Evolutionary conservation across 2,888 invertebrate genomes (phyloP).

Genomic region (Parnassius glacialis): DNA sequence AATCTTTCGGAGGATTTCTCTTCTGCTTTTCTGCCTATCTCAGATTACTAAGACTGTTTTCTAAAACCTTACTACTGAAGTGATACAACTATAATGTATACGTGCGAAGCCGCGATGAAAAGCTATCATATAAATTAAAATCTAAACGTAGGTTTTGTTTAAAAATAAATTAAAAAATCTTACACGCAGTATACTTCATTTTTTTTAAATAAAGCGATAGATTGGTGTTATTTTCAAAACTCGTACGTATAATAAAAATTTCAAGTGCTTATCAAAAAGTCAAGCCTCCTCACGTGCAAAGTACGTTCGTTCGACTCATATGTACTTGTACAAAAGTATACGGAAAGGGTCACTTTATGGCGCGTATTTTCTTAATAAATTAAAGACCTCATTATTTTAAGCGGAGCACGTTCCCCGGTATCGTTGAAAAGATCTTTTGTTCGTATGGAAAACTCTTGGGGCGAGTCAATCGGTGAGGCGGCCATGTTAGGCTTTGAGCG

Average conservation of each 20-base stretch:
- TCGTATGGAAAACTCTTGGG: conserved; percentile 67
- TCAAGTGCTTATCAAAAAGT: conserved; percentile 21
- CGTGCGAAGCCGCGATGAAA: no score
- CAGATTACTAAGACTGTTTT: no score
- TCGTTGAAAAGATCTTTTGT: conserved; percentile 73
- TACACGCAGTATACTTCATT: no score
- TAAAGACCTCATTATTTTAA: conserved; percentile 73
- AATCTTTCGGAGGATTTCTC: no score
- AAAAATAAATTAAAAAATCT: no score
- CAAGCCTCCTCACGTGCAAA: conserved; percentile 10
- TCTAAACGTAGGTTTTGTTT: no score
- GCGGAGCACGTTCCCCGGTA: conserved; percentile 59
- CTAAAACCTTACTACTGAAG: no score
- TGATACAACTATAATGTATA: no score
- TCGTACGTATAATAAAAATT: conserved; percentile 16
- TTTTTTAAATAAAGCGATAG: neutral
- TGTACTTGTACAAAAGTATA: conserved; percentile 19
- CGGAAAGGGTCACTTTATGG: conserved; percentile 38
- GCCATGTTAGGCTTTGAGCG: conserved; percentile 60
- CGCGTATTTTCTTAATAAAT: conserved; percentile 55
- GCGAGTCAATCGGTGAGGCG: conserved; percentile 66
- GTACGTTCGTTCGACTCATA: conserved; percentile 8
- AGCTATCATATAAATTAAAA: no score
- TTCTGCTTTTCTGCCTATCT: no score
- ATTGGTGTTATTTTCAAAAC: conserved; percentile 6